Conservation (phyloP, 2,113 vertebrate genomes). For the Pollachius pollachius region DNA sequence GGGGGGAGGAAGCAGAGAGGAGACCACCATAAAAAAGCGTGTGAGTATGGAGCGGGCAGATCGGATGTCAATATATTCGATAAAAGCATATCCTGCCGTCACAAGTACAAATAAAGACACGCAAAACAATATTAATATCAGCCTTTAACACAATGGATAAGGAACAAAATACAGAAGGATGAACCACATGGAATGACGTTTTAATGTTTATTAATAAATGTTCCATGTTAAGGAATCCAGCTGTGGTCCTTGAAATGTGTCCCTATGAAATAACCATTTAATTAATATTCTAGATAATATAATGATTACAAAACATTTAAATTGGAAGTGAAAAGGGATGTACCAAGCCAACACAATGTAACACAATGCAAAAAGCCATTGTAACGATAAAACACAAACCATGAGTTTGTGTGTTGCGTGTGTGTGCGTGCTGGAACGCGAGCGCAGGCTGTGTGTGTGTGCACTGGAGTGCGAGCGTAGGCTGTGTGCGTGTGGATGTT, state of each 20-base stretch:
- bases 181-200: not conserved
- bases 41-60: conserved; percentile 22
- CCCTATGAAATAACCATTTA: not conserved
- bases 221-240: no score
- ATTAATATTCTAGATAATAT: not conserved
- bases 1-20: conserved; percentile 58
- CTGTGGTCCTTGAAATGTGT: not conserved
- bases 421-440: no score
- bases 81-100: conserved; percentile 19
- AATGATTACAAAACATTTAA: no score
- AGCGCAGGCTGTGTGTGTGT: no score
- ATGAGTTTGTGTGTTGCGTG: no score
- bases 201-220: not conserved
- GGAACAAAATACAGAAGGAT: not conserved
- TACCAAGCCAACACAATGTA: no score
- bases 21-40: conserved; percentile 36
- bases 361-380: no score
- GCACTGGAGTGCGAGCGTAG: no score
- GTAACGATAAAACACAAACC: no score
- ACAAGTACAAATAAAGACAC: not conserved
- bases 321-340: no score
- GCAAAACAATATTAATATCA: not conserved
- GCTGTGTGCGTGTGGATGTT: not conserved
- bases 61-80: not conserved
- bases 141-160: no score